Conservation (phyloP, 2,888 invertebrate species). For the Carterocephalus palaemon region DNA sequence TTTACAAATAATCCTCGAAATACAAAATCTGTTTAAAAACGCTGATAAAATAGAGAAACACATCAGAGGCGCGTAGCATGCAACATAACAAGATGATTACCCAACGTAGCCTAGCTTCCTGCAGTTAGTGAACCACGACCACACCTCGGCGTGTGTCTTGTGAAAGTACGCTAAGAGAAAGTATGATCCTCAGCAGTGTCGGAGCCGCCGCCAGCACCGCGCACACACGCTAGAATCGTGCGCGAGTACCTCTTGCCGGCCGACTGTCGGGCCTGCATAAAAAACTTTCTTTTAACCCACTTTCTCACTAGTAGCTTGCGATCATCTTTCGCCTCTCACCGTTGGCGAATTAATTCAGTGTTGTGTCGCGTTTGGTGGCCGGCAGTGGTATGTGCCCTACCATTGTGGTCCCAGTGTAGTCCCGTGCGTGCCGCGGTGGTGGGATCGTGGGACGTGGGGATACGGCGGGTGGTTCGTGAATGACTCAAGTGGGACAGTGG, state of each 20-base stretch:
- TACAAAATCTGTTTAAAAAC: not conserved
- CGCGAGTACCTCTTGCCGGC: constrained; percentile 62
- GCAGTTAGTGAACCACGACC: constrained; percentile 66
- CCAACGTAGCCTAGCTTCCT: constrained; percentile 44
- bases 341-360: constrained; percentile 61
- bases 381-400: constrained; percentile 73
- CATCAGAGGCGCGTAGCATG: constrained; percentile 13
- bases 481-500: constrained; percentile 63
- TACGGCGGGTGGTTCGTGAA: constrained; percentile 46
- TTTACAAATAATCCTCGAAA: too few species aligned
- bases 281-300: constrained; percentile 80
- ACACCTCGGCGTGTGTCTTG: constrained; percentile 60
- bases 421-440: constrained; percentile 65
- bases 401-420: constrained; percentile 64
- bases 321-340: constrained; percentile 71
- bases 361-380: constrained; percentile 62
- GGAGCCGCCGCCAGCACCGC: constrained; percentile 47
- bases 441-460: constrained; percentile 66
- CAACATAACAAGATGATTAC: constrained; percentile 35
- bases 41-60: not conserved
- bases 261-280: constrained; percentile 60
- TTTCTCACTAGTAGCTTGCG: constrained; percentile 57
- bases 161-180: constrained; percentile 78
- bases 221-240: constrained; percentile 46
- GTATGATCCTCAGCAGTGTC: constrained; percentile 54